Conservation (phyloP, 2,797 vertebrate genomes). For the Pitangus sulphuratus region DNA sequence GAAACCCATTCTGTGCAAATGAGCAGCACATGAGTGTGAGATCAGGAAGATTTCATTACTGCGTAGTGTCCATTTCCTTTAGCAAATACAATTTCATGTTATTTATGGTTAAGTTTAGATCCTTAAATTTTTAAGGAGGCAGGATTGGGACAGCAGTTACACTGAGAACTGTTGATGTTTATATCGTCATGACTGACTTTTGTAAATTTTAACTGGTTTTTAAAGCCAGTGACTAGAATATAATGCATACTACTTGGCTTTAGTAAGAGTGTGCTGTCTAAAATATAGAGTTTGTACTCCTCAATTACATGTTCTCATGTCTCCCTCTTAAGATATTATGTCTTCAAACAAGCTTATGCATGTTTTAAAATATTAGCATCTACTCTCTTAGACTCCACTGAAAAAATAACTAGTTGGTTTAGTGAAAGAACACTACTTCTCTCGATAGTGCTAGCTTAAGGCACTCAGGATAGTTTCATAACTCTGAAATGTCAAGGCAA, state of each 20-base stretch:
- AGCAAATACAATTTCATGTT: neutral
- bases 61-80: neutral
- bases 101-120: neutral
- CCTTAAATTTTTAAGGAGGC: neutral
- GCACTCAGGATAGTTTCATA: constrained; percentile 69
- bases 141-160: neutral
- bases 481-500: constrained; percentile 68
- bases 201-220: neutral
- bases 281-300: neutral
- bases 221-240: neutral
- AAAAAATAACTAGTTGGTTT: neutral
- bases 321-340: neutral
- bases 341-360: neutral
- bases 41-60: neutral
- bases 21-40: neutral
- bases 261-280: neutral
- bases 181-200: neutral
- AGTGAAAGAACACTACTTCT: neutral
- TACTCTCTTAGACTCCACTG: neutral
- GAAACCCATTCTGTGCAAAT: neutral
- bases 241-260: neutral
- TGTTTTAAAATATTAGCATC: neutral
- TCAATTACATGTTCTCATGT: neutral
- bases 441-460: constrained; percentile 14
- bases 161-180: neutral